Base-by-base conservation (phyloP, 2,888 invertebrate genomes). In the Mimas tiliae region DNA sequence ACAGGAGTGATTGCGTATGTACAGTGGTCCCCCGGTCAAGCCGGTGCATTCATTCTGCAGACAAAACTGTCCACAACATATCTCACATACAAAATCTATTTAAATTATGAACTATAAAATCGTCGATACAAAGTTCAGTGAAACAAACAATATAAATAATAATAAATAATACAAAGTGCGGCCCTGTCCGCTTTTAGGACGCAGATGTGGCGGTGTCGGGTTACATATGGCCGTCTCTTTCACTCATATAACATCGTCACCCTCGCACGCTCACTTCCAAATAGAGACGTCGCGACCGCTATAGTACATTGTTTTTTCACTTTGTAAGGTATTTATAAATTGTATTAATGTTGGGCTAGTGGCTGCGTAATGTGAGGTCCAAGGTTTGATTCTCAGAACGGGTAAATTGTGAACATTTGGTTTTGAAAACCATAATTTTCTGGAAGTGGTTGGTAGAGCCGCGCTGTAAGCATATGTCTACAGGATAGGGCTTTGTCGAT, bases 201-300 rank as follows among this genome's bases (percentile, higher is more conserved):
- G 88, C 91, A 91, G 91, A 91, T 92, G 91, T 88, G 84, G 77
- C 74, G 86, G 88, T 91, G 77, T 92, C 90, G 62, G 74, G 84
- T 92, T 91, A 86, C 91, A 69, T 78, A 67, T 50, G 45, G 65
- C 76, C 68, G 74, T 88, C 83, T 68, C 82, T 64, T 69, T 87
- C 79, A 19, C 72, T 64, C 81, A 48, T 70, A 68, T 80, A 73
- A 69, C 70, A 51, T 33, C 66, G 68, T 85, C 86, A 70, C 80
- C 21, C 58, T 85, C 84, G 50, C 64, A 65, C 75, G 65, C 65
- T 67, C 72, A 45, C 73, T 72, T 80, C 81, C 77, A 81, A 73
- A 73, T 72, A 74, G 72, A 72, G 70, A 70, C 70, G 73, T 73
- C 71, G 72, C 68, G 71, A 71, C 64, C 69, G 9, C 16, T 66